Evolutionary conservation across 2,797 vertebrate species (phyloP), one percentile per base, ranked within the genome.

Genomic region (Halcyon chelicuti): DNA sequence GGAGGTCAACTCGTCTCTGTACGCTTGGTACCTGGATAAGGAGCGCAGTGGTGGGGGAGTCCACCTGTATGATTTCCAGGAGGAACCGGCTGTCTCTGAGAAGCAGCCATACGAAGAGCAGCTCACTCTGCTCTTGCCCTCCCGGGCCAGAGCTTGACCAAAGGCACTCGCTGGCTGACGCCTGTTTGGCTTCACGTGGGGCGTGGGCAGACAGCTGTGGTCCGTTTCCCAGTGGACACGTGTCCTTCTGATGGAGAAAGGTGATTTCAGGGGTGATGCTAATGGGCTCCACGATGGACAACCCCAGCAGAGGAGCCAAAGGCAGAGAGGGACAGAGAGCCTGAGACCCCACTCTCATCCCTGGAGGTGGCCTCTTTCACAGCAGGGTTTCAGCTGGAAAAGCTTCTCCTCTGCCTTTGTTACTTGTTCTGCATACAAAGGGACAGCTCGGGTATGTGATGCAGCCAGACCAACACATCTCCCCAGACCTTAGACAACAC

Each of bases 151-250:
- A 58, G 46, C 47, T 26, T 39, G 22, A 10, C 31, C 60, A 54
- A 44, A 49, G 3, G 47, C 44, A 25, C 10, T 12, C 4, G 37
- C 57, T 65, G 58, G 60, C 11, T 39, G 52, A 2, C 20, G 46
- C 7, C 57, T 14, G 3, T 28, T 55, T 18, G 58, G 26, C 33
- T 29, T 65, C 3, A 0, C 0, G 29, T 13, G 28, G 37, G 51
- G 21, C 3, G 5, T 0, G 26, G 52, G 42, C n/a, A 33, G 54
- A 5, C 2, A 14, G 7, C 46, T 35, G 80, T 2, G 7, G 13
- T 15, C 62, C 19, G 1, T 68, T 61, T 26, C 55, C 55, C 15
- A 14, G 37, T 1, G 20, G 49, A 31, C 26, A 12, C 0, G 1
- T 2, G 28, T 20, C 35, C 47, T 51, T 12, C 25, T 21, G 67